Evolutionary conservation across 2,888 invertebrate genomes (phyloP), one percentile per base, ranked within the genome.

Genomic region (Seira ritae): DNA sequence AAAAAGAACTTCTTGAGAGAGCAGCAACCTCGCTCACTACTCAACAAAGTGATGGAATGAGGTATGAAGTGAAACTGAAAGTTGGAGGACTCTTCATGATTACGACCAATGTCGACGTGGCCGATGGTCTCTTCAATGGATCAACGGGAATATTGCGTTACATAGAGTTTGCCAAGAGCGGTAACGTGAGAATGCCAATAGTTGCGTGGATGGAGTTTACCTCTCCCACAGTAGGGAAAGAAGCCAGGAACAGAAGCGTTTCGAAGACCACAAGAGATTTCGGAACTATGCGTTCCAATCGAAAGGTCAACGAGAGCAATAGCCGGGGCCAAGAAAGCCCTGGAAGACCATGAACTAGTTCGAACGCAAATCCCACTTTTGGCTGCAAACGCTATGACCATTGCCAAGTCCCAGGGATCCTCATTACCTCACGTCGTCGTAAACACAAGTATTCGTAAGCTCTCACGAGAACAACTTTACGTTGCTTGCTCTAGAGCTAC

Each of bases 351-450:
- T n/a, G 17, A 78, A 60, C 19, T 85, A 2, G 2, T 50, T 19
- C 22, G 89, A 60, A 71, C 20, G 12, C 88, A 89, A 66, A 87
- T 87, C 46, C 87, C 87, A 10, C n/a, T 88, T 0, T 50, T 84
- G 8, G 20, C 77, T 1, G 86, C 86, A 0, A 85, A 87, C 70
- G 6, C 46, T 23, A 2, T 69, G 68, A 46, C 67, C 10, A 50
- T 75, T 17, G 1, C 3, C 1, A 67, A 87, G 65, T 22, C 74
- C 0, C 88, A 88, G 81, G 87, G 88, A 6, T 84, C 79, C 1
- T 20, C 62, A 0, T 0, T 71, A 10, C 42, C 46, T 22, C 12
- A 20, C 15, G 50, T 55, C 1, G 50, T 71, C n/a, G 55, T 71
- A 4, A 37, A 22, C 15, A 3, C 15, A 20, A 69, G 12, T 8